Evolutionary conservation across 2,888 invertebrate species (phyloP).

Genomic region (Epinotia nisella): DNA sequence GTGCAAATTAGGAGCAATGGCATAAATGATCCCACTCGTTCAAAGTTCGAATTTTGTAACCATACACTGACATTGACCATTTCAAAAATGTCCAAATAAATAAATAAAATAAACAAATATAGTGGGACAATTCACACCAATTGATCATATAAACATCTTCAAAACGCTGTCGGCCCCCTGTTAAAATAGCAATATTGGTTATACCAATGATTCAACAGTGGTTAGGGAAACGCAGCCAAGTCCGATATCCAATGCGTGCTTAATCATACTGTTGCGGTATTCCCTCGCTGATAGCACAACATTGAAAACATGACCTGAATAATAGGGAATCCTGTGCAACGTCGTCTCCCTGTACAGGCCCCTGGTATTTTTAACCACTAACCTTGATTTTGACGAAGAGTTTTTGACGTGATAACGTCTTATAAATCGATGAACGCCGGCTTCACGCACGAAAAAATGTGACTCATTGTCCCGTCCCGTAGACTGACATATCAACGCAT

Average conservation of each 20-base stretch:
- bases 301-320: slow-evolving; percentile 9
- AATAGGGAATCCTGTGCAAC: background rate
- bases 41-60: background rate
- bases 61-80: background rate
- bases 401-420: too few relatives aligned
- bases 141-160: background rate
- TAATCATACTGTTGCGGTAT: slow-evolving; percentile 20
- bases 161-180: background rate
- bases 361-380: background rate
- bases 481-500: too few relatives aligned
- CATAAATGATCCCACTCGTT: too few relatives aligned
- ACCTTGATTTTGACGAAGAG: too few relatives aligned
- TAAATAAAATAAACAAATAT: too few relatives aligned
- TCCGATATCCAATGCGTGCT: background rate
- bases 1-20: too few relatives aligned
- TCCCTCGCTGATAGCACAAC: slow-evolving; percentile 13
- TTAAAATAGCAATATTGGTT: background rate
- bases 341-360: background rate
- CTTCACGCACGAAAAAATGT: too few relatives aligned
- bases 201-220: slow-evolving; percentile 14
- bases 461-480: too few relatives aligned
- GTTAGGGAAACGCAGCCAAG: slow-evolving; percentile 8
- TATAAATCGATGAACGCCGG: too few relatives aligned
- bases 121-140: too few relatives aligned
- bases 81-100: background rate